These are phyloP conservation scores for Lathronympha strigana DNA, from an alignment of 2,888 invertebrate species.

Conservation along the genomic window DNA sequence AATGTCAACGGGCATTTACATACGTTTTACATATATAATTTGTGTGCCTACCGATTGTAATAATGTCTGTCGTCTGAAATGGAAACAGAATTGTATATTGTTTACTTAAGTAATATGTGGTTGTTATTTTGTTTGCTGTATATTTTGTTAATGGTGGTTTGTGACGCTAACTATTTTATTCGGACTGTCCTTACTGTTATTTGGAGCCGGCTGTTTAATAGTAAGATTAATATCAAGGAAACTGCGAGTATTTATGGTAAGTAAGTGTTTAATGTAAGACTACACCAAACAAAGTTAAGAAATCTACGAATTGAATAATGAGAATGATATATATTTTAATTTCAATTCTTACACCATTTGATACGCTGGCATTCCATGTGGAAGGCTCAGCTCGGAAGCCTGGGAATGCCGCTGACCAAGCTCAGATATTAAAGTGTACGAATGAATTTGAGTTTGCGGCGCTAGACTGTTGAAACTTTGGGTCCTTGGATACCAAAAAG, in stretches of 20 bases:
- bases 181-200: conserved; percentile 87
- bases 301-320: neutral
- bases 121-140: conserved; percentile 50
- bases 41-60: conserved; percentile 24
- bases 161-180: conserved; percentile 90
- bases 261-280: conserved; percentile 52
- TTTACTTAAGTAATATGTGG: conserved; percentile 47
- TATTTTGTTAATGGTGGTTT: conserved; percentile 84
- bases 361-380: no score
- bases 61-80: conserved; percentile 26
- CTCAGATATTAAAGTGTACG: no score
- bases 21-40: conserved; percentile 30
- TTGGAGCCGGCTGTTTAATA: conserved; percentile 86
- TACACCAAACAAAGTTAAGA: neutral
- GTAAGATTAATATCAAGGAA: conserved; percentile 86
- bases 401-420: no score
- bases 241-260: conserved; percentile 88
- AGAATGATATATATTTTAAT: no score
- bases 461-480: no score
- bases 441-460: no score
- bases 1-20: conserved; percentile 30
- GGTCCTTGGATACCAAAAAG: no score
- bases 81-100: conserved; percentile 19
- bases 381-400: no score
- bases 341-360: no score